phyloP scores from a whole-genome alignment of 2,113 vertebrate species.

The Thamnophis sirtalis region DNA sequence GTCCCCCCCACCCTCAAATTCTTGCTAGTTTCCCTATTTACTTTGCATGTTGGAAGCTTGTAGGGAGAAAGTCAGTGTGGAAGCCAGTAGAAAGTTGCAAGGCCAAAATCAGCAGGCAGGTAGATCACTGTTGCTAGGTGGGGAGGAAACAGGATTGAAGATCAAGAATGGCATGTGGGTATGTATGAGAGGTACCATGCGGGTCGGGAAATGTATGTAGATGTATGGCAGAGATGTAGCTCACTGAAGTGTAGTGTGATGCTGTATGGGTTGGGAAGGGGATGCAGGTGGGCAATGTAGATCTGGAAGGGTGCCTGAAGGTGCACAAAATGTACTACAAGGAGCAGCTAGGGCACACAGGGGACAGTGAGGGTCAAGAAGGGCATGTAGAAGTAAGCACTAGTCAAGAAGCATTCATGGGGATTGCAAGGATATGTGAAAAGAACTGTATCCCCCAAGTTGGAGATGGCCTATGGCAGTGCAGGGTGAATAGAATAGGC shows the following conservation, averaged over 20 bases:
- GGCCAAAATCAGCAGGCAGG: neutral
- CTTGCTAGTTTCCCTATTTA: neutral
- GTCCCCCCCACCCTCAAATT: too few relatives aligned
- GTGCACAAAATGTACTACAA: neutral
- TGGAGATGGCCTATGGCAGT: neutral
- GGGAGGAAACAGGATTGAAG: neutral
- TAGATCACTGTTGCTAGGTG: neutral
- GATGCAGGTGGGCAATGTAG: neutral
- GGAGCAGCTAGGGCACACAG: neutral
- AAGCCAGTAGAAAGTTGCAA: neutral
- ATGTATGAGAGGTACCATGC: neutral
- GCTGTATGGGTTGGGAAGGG: neutral
- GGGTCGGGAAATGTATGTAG: neutral
- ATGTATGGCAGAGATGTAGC: neutral
- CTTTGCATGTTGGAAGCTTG: neutral
- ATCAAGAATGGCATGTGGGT: neutral
- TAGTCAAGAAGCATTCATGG: neutral
- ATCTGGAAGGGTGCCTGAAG: neutral
- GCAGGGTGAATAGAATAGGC: neutral
- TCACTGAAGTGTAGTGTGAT: neutral
- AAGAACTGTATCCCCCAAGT: neutral
- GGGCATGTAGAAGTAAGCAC: neutral
- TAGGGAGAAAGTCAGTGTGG: neutral
- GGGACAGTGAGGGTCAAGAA: neutral
- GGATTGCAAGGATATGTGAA: neutral